phyloP scores from a whole-genome alignment of 1,140 invertebrate genomes.

The Drosophila nannoptera region DNA sequence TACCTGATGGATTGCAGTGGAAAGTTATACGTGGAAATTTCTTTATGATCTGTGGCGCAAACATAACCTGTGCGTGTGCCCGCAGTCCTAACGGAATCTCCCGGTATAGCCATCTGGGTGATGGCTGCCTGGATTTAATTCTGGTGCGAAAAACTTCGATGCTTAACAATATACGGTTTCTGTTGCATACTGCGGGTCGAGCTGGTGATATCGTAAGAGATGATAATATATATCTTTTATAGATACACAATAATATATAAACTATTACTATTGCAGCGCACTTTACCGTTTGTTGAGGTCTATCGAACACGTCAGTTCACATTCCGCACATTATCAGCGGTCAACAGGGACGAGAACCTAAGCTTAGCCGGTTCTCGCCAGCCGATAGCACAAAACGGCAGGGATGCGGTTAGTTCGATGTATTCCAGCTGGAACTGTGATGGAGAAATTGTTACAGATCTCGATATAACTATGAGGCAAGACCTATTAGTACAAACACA shows the following conservation, averaged over 20 bases:
- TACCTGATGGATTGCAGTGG: conserved; percentile 75
- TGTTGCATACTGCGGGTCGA: conserved; percentile 83
- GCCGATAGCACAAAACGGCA: conserved; percentile 53
- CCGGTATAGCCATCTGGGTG: conserved; percentile 89
- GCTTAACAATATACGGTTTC: conserved; percentile 86
- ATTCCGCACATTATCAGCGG: conserved; percentile 81
- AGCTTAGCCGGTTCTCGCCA: conserved; percentile 71
- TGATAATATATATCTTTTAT: not conserved
- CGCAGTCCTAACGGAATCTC: conserved; percentile 88
- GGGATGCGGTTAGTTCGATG: conserved; percentile 25
- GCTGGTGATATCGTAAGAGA: conserved; percentile 82
- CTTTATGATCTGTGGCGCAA: conserved; percentile 88
- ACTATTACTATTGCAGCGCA: conserved; percentile 79
- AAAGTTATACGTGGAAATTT: conserved; percentile 86
- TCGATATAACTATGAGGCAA: conserved; percentile 86
- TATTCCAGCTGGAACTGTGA: conserved; percentile 92
- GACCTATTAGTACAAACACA: not conserved
- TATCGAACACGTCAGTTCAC: conserved; percentile 87
- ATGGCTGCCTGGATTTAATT: conserved; percentile 90
- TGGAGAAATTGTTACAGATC: conserved; percentile 87
- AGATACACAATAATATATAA: not conserved
- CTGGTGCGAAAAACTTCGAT: conserved; percentile 87
- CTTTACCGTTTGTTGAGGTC: conserved; percentile 87
- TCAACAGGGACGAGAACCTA: conserved; percentile 58
- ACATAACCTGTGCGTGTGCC: conserved; percentile 88